Evolutionary conservation across 2,797 vertebrate species (phyloP), one percentile per base, ranked within the genome.

Genomic region (Centropyge bicolor): DNA sequence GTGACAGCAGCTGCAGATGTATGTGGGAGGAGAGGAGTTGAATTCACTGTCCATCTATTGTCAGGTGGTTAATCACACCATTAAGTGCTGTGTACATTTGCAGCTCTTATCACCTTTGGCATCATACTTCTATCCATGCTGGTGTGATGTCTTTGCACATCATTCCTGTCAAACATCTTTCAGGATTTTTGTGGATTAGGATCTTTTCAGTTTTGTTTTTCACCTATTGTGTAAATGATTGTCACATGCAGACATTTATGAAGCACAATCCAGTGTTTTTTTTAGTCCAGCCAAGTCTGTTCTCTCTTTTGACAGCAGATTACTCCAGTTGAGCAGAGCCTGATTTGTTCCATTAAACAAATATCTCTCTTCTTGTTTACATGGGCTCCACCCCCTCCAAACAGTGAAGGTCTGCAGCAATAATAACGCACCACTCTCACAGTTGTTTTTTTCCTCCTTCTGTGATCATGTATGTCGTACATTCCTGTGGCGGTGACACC

Each of bases 401-500:
- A 75, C 69, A 43, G 36, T 16, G n/a, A 54, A 61, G 56, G n/a
- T 61, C 55, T 76, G 22, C 8, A 64, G 59, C 38, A 60, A 9
- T 56, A 72, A 27, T 57, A 70, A 75, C 31, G 43, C 61, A 35
- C 6, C 40, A 4, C 63, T 79, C 43, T 51, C 27, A 43, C 59
- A 17, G 55, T 66, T 83, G 59, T 67, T 83, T 80, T 72, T 60
- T 38, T 4, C 14, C 35, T 48, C 22, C 12, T 17, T 52, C 8
- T 68, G 52, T 35, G 68, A 77, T 71, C 48, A 71, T 74, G 48
- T 82, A 79, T 87, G 67, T 72, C 76, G 35, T 60, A 75, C 70
- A 83, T 91, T 91, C 78, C 76, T 81, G 43, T 71, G 83, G 73
- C 73, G 66, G 64, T 84, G 66, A 81, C 69, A 80, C 48, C 20